These are phyloP conservation scores for Arctopsyche grandis DNA, from an alignment of 1,140 invertebrate species.

Conservation along the genomic window DNA sequence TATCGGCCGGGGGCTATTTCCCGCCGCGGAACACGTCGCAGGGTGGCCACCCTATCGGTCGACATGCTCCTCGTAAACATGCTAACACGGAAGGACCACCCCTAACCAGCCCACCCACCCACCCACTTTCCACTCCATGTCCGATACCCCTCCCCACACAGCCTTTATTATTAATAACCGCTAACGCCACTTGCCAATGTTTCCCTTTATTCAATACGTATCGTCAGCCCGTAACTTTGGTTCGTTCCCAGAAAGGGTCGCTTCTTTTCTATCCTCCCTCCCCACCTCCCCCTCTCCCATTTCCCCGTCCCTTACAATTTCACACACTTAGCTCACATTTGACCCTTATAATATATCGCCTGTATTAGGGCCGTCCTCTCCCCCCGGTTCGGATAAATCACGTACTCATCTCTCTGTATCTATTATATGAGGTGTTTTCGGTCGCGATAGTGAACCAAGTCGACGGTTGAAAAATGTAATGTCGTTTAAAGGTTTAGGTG, in stretches of 20 bases:
- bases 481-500: too few relatives aligned
- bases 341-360: conserved; percentile 25
- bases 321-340: conserved; percentile 25
- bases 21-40: neutral
- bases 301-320: neutral
- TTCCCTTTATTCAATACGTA: conserved; percentile 27
- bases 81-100: neutral
- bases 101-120: neutral
- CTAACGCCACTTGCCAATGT: conserved; percentile 25
- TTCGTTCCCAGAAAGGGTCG: neutral
- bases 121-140: neutral
- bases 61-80: conserved; percentile 20
- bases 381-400: neutral
- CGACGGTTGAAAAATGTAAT: too few relatives aligned
- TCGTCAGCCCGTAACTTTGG: conserved; percentile 28
- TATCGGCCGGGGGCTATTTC: conserved; percentile 20
- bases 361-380: neutral
- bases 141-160: neutral
- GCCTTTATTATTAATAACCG: conserved; percentile 21
- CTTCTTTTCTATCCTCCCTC: neutral
- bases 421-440: neutral
- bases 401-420: neutral
- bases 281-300: neutral
- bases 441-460: too few relatives aligned
- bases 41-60: neutral